Evolutionary conservation across 2,797 vertebrate genomes (phyloP).

Genomic region (Rhynchonycteris naso): DNA sequence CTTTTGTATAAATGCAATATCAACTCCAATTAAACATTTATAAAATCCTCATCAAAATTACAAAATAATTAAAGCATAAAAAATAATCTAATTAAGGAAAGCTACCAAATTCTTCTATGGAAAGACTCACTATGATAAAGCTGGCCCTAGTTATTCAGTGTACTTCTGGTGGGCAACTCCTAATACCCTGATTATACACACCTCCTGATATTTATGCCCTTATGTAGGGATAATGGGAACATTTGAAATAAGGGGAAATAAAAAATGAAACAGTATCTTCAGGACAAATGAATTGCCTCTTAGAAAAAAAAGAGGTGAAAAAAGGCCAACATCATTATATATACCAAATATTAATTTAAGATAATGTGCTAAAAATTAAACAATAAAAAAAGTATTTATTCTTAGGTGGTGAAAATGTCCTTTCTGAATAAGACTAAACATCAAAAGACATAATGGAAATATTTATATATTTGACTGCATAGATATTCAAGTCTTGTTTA

Average conservation of each 20-base stretch:
- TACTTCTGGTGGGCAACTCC: neutral
- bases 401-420: neutral
- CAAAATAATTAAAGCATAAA: neutral
- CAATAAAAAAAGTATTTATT: neutral
- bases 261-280: neutral
- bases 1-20: neutral
- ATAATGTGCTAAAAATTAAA: neutral
- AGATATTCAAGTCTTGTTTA: neutral
- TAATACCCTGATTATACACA: neutral
- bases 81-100: neutral
- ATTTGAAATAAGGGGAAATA: neutral
- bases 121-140: neutral
- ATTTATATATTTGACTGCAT: neutral
- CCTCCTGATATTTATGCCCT: neutral
- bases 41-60: neutral
- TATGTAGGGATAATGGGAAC: neutral
- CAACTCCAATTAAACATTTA: neutral
- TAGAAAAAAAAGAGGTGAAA: neutral
- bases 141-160: neutral
- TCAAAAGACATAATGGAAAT: neutral
- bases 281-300: neutral
- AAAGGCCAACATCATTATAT: neutral
- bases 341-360: neutral
- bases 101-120: neutral
- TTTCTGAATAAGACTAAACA: neutral